Evolutionary conservation across 1,140 invertebrate species (phyloP).

Genomic region (Neotoxoptera formosana): DNA sequence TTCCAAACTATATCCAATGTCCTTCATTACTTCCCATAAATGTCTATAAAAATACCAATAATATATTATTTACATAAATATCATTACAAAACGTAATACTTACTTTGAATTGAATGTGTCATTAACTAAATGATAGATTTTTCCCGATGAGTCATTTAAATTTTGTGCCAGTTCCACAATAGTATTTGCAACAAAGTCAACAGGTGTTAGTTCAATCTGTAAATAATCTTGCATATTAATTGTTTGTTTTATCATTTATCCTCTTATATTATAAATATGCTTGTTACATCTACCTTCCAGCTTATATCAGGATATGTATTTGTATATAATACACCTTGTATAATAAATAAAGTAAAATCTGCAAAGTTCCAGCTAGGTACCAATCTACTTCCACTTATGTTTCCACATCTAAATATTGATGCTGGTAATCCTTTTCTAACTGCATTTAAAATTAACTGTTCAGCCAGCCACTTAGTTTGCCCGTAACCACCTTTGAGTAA

Average conservation of each 20-base stretch:
- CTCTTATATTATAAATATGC: not conserved
- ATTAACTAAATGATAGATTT: constrained; percentile 65
- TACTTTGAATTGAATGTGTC: constrained; percentile 51
- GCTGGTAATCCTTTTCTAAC: constrained; percentile 65
- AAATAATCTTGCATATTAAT: constrained; percentile 24
- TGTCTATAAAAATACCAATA: constrained; percentile 57
- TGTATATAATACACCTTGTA: constrained; percentile 64
- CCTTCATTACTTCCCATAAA: constrained; percentile 60
- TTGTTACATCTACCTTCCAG: constrained; percentile 63
- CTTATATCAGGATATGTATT: constrained; percentile 65
- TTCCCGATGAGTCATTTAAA: constrained; percentile 64
- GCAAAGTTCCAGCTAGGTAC: constrained; percentile 66
- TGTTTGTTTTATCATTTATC: constrained; percentile 9
- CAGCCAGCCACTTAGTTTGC: constrained; percentile 68
- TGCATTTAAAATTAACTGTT: constrained; percentile 65
- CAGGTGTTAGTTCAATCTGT: constrained; percentile 67
- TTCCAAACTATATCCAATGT: constrained; percentile 60
- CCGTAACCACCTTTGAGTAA: constrained; percentile 66
- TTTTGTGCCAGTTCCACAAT: constrained; percentile 64
- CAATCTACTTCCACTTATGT: constrained; percentile 64
- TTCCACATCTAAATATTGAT: constrained; percentile 65
- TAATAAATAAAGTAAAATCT: constrained; percentile 67
- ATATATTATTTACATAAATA: not conserved
- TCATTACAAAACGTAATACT: not conserved
- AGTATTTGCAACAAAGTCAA: constrained; percentile 66